These are phyloP conservation scores for Trissonchulus latispiculum DNA, from an alignment of 2,888 invertebrate genomes.

Conservation along the genomic window DNA sequence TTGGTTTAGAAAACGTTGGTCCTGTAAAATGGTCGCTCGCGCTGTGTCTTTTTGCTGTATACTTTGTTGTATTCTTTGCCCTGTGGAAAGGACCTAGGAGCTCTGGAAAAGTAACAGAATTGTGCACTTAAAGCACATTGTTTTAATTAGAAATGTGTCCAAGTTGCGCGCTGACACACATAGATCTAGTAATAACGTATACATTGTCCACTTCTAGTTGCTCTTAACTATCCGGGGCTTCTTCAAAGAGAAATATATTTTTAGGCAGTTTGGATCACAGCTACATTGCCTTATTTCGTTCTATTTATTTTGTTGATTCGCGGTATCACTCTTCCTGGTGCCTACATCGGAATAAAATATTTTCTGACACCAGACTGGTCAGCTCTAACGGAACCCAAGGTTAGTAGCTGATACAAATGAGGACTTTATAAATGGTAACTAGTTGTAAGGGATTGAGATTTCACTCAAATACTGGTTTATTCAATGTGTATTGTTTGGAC, in stretches of 20 bases:
- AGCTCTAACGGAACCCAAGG: constrained; percentile 73
- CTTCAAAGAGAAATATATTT: too few relatives aligned
- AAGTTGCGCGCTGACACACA: too few relatives aligned
- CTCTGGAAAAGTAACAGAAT: constrained; percentile 67
- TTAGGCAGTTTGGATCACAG: constrained; percentile 88
- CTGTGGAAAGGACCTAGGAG: constrained; percentile 82
- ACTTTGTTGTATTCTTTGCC: constrained; percentile 85
- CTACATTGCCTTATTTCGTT: constrained; percentile 79
- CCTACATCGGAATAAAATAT: constrained; percentile 79
- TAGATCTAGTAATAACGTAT: too few relatives aligned
- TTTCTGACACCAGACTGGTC: constrained; percentile 87
- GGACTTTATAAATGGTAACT: too few relatives aligned
- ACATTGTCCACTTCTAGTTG: too few relatives aligned
- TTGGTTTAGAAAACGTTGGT: constrained; percentile 75
- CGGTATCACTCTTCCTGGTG: constrained; percentile 85
- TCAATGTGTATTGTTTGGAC: too few relatives aligned
- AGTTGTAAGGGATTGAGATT: too few relatives aligned
- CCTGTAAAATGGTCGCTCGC: constrained; percentile 78
- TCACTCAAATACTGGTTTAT: too few relatives aligned
- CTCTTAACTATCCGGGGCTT: too few relatives aligned
- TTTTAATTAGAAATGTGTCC: neutral
- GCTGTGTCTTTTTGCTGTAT: constrained; percentile 77
- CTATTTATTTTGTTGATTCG: constrained; percentile 65
- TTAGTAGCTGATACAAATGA: too few relatives aligned
- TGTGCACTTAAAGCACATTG: neutral